A percentile compares a stretch with the other conserved stretches of the same genome.
phyloP scores from a whole-genome alignment of 2,888 invertebrate genomes.

The Zygothrica quintamaculata region DNA sequence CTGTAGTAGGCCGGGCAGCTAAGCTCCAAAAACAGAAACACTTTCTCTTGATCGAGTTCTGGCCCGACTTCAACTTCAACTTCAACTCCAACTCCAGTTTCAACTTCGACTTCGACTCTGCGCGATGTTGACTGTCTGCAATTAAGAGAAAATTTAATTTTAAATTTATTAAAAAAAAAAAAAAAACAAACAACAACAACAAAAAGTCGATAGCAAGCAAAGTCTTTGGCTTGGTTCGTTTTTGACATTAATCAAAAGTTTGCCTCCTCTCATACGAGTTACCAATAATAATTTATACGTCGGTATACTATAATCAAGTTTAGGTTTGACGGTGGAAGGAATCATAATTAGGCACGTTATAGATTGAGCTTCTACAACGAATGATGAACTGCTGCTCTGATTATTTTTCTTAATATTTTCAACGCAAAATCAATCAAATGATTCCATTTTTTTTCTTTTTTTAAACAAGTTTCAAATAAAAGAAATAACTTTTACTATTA shows the following conservation, averaged over 20 bases:
- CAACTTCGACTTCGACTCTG: neutral
- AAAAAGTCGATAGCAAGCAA: slow-evolving; percentile 22
- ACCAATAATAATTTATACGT: slow-evolving; percentile 41
- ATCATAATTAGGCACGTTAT: slow-evolving; percentile 57
- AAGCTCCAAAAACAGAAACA: slow-evolving; percentile 59
- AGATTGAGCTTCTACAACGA: slow-evolving; percentile 47
- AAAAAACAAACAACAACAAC: slow-evolving; percentile 14
- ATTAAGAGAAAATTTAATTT: slow-evolving; percentile 80
- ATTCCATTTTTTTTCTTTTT: neutral
- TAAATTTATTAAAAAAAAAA: slow-evolving; percentile 74
- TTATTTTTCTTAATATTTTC: slow-evolving; percentile 32
- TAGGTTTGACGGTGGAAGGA: slow-evolving; percentile 40
- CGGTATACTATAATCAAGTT: slow-evolving; percentile 47
- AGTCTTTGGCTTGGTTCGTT: slow-evolving; percentile 61
- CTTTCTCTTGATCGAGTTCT: slow-evolving; percentile 74
- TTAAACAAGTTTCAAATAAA: too few relatives aligned
- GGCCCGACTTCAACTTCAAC: slow-evolving; percentile 29
- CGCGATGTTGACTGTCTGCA: slow-evolving; percentile 58
- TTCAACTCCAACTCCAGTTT: neutral
- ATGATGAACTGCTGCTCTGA: slow-evolving; percentile 38
- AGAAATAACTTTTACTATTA: too few relatives aligned
- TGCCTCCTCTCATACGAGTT: slow-evolving; percentile 29
- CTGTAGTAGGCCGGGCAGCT: slow-evolving; percentile 32
- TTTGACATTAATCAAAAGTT: slow-evolving; percentile 73
- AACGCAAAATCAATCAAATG: slow-evolving; percentile 39